Evolutionary conservation across 2,113 vertebrate species (phyloP).

Genomic region (Rhabdomys dilectus): DNA sequence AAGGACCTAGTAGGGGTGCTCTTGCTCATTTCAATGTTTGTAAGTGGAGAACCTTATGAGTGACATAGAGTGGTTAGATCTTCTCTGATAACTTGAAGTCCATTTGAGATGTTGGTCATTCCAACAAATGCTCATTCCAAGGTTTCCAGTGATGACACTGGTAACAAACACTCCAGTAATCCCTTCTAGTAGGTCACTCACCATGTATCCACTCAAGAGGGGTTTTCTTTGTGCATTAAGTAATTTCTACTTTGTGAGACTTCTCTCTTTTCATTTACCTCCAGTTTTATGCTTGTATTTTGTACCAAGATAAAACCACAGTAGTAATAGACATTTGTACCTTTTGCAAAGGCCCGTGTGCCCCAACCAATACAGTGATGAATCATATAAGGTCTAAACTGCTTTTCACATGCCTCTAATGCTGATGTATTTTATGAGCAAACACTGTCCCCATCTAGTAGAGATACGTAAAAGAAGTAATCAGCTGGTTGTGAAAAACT

Average conservation of each 20-base stretch:
- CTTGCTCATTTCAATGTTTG: constrained; percentile 54
- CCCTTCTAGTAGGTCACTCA: constrained; percentile 45
- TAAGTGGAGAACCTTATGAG: constrained; percentile 54
- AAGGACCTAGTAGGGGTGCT: constrained; percentile 38
- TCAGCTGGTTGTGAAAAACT: constrained; percentile 66
- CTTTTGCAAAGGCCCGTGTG: constrained; percentile 67
- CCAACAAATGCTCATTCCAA: constrained; percentile 65
- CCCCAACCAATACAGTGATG: constrained; percentile 57
- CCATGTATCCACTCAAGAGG: constrained; percentile 47
- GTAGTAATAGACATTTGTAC: constrained; percentile 62
- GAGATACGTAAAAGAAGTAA: constrained; percentile 72
- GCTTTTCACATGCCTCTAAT: constrained; percentile 65
- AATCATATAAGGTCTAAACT: constrained; percentile 70
- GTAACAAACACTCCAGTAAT: constrained; percentile 49
- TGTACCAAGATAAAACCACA: constrained; percentile 63
- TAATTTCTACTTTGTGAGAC: constrained; percentile 70
- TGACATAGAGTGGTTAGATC: constrained; percentile 58
- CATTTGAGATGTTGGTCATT: constrained; percentile 62
- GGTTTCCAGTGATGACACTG: constrained; percentile 66
- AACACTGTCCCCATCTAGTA: constrained; percentile 72
- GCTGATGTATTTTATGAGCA: constrained; percentile 70
- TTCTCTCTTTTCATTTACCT: constrained; percentile 72
- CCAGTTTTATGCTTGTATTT: constrained; percentile 66
- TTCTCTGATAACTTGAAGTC: constrained; percentile 67
- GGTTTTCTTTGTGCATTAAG: constrained; percentile 64